Conservation (phyloP, 1,140 invertebrate genomes). For the Drosophila pachea region DNA sequence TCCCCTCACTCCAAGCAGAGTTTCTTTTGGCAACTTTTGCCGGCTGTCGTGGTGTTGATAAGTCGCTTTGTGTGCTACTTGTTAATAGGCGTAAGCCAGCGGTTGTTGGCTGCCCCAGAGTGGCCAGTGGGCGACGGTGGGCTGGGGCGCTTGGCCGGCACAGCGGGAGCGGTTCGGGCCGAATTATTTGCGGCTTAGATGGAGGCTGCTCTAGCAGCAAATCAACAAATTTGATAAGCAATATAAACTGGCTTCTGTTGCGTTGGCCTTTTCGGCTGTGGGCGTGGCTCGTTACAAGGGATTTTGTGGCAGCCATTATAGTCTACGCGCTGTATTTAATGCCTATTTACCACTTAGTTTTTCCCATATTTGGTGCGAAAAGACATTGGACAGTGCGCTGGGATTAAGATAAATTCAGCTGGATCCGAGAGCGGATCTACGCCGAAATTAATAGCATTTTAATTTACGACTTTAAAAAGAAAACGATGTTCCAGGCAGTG, state of each 20-base stretch:
- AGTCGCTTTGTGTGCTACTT: slow-evolving; percentile 71
- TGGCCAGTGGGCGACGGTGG: slow-evolving; percentile 4
- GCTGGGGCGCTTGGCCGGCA: neutral
- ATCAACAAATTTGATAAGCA: slow-evolving; percentile 77
- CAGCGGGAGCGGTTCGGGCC: neutral
- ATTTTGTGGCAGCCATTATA: slow-evolving; percentile 48
- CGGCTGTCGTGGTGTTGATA: slow-evolving; percentile 68
- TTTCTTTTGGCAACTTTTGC: slow-evolving; percentile 50
- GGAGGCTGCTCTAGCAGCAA: slow-evolving; percentile 62
- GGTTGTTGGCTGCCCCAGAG: slow-evolving; percentile 45
- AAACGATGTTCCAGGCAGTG: neutral
- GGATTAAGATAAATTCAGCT: slow-evolving; percentile 24
- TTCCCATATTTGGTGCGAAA: slow-evolving; percentile 10
- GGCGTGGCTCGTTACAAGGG: slow-evolving; percentile 61
- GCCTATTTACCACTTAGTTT: slow-evolving; percentile 20
- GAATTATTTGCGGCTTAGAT: slow-evolving; percentile 73
- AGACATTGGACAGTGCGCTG: slow-evolving; percentile 7
- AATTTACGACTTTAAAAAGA: slow-evolving; percentile 1
- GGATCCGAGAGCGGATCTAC: neutral
- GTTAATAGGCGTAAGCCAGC: slow-evolving; percentile 56
- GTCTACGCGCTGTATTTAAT: slow-evolving; percentile 26
- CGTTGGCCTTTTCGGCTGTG: slow-evolving; percentile 1
- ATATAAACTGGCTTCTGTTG: slow-evolving; percentile 50
- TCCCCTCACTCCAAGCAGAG: neutral
- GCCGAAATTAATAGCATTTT: slow-evolving; percentile 14